These are phyloP conservation scores for Drosophila seclusa DNA, from an alignment of 2,888 invertebrate genomes.

Conservation along the genomic window DNA sequence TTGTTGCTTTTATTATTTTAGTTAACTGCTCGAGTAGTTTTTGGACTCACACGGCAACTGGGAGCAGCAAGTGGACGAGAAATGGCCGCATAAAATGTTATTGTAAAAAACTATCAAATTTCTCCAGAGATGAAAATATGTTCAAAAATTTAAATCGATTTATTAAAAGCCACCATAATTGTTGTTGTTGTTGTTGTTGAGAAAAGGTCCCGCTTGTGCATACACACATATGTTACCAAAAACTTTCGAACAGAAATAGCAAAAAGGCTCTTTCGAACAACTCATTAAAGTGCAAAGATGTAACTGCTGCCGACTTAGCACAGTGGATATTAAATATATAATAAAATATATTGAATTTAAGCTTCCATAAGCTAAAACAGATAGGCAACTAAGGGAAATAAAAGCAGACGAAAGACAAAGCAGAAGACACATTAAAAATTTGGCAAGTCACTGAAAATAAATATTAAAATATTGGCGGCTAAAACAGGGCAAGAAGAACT, in stretches of 20 bases:
- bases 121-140: slow-evolving; percentile 81
- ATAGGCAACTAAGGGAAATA: not conserved
- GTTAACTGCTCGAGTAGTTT: slow-evolving; percentile 59
- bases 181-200: slow-evolving; percentile 25
- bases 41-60: slow-evolving; percentile 13
- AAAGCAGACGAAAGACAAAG: not conserved
- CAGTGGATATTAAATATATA: slow-evolving; percentile 32
- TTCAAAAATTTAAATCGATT: slow-evolving; percentile 84
- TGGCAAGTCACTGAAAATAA: not conserved
- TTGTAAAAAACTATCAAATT: slow-evolving; percentile 80
- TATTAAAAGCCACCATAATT: slow-evolving; percentile 77
- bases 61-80: not conserved
- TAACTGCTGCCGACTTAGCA: slow-evolving; percentile 29
- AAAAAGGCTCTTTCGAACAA: slow-evolving; percentile 26
- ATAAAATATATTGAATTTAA: not conserved
- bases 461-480: not conserved
- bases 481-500: not conserved
- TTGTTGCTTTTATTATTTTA: slow-evolving; percentile 76
- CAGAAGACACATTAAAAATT: not conserved
- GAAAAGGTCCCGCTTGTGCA: slow-evolving; percentile 33
- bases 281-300: slow-evolving; percentile 29
- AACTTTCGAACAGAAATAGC: slow-evolving; percentile 43
- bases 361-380: not conserved
- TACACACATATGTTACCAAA: slow-evolving; percentile 68
- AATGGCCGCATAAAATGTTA: slow-evolving; percentile 66